phyloP scores from a whole-genome alignment of 2,888 invertebrate genomes.

The Tenthredo livida region DNA sequence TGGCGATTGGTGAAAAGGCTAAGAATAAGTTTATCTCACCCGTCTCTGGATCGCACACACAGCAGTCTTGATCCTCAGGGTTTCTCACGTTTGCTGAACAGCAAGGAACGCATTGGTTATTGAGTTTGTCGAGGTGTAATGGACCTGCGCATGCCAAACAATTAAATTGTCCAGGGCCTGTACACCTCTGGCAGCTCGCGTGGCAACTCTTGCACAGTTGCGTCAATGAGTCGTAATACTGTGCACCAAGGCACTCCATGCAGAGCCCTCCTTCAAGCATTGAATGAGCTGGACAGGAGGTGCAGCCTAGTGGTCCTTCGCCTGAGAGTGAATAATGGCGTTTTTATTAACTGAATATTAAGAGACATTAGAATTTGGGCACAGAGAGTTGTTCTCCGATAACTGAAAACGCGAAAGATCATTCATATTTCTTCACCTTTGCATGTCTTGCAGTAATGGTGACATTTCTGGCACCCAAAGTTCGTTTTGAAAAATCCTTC shows the following conservation, averaged over 20 bases:
- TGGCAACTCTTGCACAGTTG: slow-evolving; percentile 86
- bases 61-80: slow-evolving; percentile 82
- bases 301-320: slow-evolving; percentile 87
- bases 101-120: slow-evolving; percentile 89
- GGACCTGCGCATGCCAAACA: slow-evolving; percentile 85
- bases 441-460: slow-evolving; percentile 93
- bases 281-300: slow-evolving; percentile 86
- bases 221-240: slow-evolving; percentile 86
- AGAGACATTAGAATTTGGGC: slow-evolving; percentile 32
- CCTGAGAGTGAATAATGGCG: slow-evolving; percentile 75
- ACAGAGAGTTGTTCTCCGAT: background rate
- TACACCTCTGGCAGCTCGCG: slow-evolving; percentile 84
- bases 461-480: slow-evolving; percentile 92
- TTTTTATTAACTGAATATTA: background rate
- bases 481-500: slow-evolving; percentile 91
- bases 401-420: background rate
- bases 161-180: slow-evolving; percentile 85
- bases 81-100: slow-evolving; percentile 77
- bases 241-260: slow-evolving; percentile 87
- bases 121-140: slow-evolving; percentile 84
- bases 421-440: slow-evolving; percentile 81
- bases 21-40: slow-evolving; percentile 77
- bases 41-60: slow-evolving; percentile 85
- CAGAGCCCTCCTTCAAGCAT: slow-evolving; percentile 88
- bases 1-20: background rate